Conservation (phyloP, 2,113 vertebrate genomes). For the Craseonycteris thonglongyai region DNA sequence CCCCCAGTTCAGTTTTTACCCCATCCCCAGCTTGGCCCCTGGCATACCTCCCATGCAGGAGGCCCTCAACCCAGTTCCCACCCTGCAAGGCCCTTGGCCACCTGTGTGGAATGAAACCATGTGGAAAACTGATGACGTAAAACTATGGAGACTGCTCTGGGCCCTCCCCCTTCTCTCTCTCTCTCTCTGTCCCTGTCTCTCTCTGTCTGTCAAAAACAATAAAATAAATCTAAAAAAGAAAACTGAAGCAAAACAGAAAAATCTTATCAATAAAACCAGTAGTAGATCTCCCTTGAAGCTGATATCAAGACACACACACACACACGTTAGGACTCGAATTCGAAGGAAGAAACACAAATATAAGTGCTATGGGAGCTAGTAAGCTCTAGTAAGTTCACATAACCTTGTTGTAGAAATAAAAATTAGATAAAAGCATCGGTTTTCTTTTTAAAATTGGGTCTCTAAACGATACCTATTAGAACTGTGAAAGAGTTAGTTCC, state of each 20-base stretch:
- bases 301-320: neutral
- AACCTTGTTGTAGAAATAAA: neutral
- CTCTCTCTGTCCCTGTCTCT: too few relatives aligned
- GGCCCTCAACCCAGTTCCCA: too few relatives aligned
- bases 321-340: neutral
- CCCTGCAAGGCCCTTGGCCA: too few relatives aligned
- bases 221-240: too few relatives aligned
- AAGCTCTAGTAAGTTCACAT: neutral
- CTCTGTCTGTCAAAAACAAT: too few relatives aligned
- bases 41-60: too few relatives aligned
- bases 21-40: too few relatives aligned
- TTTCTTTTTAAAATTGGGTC: neutral
- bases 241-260: neutral
- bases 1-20: too few relatives aligned
- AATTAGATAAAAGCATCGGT: neutral
- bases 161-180: too few relatives aligned
- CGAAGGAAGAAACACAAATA: neutral
- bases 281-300: neutral
- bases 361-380: neutral
- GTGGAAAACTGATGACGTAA: too few relatives aligned
- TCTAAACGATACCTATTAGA: neutral
- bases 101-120: too few relatives aligned
- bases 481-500: neutral
- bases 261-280: neutral
- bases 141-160: too few relatives aligned